Base-by-base conservation (phyloP, 2,113 vertebrate genomes). In the Misgurnus anguillicaudatus region DNA sequence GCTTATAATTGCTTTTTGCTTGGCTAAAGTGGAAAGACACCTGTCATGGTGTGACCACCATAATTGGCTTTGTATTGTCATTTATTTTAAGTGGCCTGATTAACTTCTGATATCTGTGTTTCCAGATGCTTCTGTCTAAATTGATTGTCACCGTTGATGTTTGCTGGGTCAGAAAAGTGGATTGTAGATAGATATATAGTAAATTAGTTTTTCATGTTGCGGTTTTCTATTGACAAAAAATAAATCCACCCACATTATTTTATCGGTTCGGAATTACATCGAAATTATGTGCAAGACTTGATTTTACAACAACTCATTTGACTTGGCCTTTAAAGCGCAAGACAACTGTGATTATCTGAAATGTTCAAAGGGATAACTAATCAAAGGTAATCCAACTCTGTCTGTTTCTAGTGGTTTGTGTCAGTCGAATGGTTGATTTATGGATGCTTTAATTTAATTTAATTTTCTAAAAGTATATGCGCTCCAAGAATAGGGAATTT, bases 271-370 rank as follows among this genome's bases (percentile, higher is more conserved):
- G 24, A 31, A 31, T 31, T 31, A 31, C 24, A 31, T 31, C 24
- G 24, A 31, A 31, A 4, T 51, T 14, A 9, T 57, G 3, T 57
- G 16, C 6, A 5, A 19, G 14, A 8, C 13, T 51, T 14, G 48
- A 51, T 51, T 51, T 16, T 38, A 57, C 9, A 41, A 5, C 31
- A 58, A 51, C 36, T 72, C 45, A 60, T 82, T 72, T 13, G 61
- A 10, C 7, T n/a, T 7, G 41, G 45, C 58, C n/a, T 75, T 63
- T 58, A 80, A 71, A 66, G 60, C 65, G 11, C n/a, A 55, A 67
- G 21, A 69, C 70, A 57, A 84, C 87, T 90, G 69, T 89, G 90
- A 92, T 93, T 93, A 91, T 84, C 78, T 80, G 21, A 31, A 85
- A 82, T 84, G 86, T 88, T 85, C 57, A 86, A 86, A 88, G 86